Percentiles rank a stretch among this genome's conserved stretches.
Evolutionary conservation across 1,140 invertebrate genomes (phyloP).

Genomic region (Aphelenchoides avenae): DNA sequence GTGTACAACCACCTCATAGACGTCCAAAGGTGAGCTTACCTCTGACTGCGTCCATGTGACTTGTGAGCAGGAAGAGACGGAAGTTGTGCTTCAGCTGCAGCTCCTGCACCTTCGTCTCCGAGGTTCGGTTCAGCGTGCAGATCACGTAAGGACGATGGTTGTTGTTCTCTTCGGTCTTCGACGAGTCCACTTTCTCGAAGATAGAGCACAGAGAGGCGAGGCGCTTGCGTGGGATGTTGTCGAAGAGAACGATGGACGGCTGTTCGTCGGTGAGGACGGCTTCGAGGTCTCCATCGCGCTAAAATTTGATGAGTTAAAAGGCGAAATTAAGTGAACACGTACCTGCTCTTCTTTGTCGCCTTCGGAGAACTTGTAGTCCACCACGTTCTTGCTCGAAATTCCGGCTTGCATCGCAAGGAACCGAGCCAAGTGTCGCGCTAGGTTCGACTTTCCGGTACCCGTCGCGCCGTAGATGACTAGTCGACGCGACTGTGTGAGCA

Average conservation of each 20-base stretch:
- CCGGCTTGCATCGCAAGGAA: conserved; percentile 25
- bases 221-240: conserved; percentile 40
- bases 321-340: not conserved
- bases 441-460: conserved; percentile 87
- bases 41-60: conserved; percentile 45
- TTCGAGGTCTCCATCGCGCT: conserved; percentile 28
- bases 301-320: conserved; percentile 2
- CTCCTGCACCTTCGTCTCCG: conserved; percentile 27
- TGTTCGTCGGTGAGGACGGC: conserved; percentile 4
- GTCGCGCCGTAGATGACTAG: conserved; percentile 92
- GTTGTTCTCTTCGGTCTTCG: not conserved
- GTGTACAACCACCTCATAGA: not conserved
- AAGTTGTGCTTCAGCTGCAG: conserved; percentile 44
- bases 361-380: conserved; percentile 39
- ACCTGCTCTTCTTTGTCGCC: conserved; percentile 27
- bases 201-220: conserved; percentile 25
- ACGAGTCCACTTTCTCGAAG: conserved; percentile 24
- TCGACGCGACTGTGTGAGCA: conserved; percentile 81
- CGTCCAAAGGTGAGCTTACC: conserved; percentile 11
- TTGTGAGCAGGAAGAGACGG: conserved; percentile 27
- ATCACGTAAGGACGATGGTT: conserved; percentile 22
- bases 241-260: conserved; percentile 31
- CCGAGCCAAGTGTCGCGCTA: conserved; percentile 37
- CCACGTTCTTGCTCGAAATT: conserved; percentile 12
- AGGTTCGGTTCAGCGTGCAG: conserved; percentile 33